Evolutionary conservation across 64 coral and sea anemone species (phyloP), one percentile per base, ranked within the genome.

Genomic region (Cladopsammia gracilis): DNA sequence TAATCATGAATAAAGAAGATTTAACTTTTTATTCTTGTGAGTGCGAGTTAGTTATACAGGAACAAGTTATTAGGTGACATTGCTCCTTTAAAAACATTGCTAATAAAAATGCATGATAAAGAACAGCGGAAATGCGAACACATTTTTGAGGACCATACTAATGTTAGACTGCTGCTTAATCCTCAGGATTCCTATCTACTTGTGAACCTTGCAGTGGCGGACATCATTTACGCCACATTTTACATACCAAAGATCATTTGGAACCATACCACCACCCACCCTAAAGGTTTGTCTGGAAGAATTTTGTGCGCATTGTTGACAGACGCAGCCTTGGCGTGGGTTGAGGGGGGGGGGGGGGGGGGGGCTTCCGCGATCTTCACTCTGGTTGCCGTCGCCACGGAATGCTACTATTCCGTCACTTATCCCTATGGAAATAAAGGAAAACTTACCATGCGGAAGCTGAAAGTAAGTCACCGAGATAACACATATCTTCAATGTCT

Each of bases 141-240:
- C 52, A 54, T 54, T 11, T 7, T 54, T 54, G n/a, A n/a, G n/a
- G n/a, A n/a, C n/a, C n/a, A n/a, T n/a, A n/a, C n/a, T n/a, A n/a
- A n/a, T n/a, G n/a, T n/a, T n/a, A n/a, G n/a, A 7, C 11, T 54
- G 11, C 11, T 54, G 52, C 11, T 11, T 11, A 54, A 54, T 49
- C 6, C 13, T 47, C 20, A 83, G 79, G 45, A 49, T 8, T 83
- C 60, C 79, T 83, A 23, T 48, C n/a, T 83, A 7, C 58, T 83
- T 48, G 44, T 67, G 15, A 83, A 83, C 62, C 34, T 83, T 25
- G 79, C 79, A n/a, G 45, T 67, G 44, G 59, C 79, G 11, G 79
- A 83, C 45, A 24, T 68, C 18, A 22, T 66, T 4, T 62, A 66
- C 42, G 16, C 79, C 6, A 4, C 22, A 14, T 83, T 83, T 14